Conservation (phyloP, 2,113 vertebrate species). For the Entelurus aequoreus region DNA sequence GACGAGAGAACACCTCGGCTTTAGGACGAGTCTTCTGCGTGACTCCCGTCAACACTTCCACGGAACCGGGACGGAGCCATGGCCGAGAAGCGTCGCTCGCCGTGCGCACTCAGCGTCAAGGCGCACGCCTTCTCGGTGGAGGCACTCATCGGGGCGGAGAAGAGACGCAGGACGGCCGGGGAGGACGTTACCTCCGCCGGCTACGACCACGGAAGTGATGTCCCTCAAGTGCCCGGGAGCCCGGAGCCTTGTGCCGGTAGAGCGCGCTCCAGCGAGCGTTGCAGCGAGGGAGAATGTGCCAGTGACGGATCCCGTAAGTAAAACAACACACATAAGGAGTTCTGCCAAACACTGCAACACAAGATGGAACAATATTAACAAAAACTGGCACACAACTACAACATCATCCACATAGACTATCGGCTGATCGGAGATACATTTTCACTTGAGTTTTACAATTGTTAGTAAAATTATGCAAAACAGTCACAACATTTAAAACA, state of each 20-base stretch:
- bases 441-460: background rate
- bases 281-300: slow-evolving; percentile 66
- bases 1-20: slow-evolving; percentile 4
- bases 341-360: background rate
- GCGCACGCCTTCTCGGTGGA: slow-evolving; percentile 97
- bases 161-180: slow-evolving; percentile 75
- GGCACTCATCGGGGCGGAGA: slow-evolving; percentile 89
- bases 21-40: background rate
- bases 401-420: too few relatives aligned
- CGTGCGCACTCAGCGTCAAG: slow-evolving; percentile 87
- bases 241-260: slow-evolving; percentile 47
- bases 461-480: too few relatives aligned
- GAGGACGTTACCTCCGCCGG: slow-evolving; percentile 54
- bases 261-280: slow-evolving; percentile 64
- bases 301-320: slow-evolving; percentile 75
- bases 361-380: background rate
- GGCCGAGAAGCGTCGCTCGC: slow-evolving; percentile 92
- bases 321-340: background rate
- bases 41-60: background rate
- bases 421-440: background rate
- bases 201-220: slow-evolving; percentile 67
- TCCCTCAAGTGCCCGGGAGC: slow-evolving; percentile 56
- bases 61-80: slow-evolving; percentile 57
- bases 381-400: background rate
- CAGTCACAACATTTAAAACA: too few relatives aligned